These are phyloP conservation scores for Leptinotarsa peninsularis DNA, from an alignment of 2,888 invertebrate genomes.

Conservation along the genomic window DNA sequence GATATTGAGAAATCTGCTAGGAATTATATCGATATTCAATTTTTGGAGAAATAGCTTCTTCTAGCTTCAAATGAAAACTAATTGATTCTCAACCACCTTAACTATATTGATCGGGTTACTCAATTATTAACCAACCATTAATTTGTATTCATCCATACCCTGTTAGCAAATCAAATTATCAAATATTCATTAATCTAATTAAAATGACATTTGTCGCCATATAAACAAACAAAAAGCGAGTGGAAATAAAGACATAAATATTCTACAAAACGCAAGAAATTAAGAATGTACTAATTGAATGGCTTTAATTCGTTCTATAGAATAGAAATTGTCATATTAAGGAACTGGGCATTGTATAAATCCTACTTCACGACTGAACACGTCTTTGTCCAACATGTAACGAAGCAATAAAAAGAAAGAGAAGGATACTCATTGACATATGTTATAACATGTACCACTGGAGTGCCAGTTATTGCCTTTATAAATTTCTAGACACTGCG, in stretches of 20 bases:
- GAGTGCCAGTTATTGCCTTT: conserved; percentile 56
- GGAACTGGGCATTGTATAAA: conserved; percentile 55
- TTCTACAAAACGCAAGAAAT: conserved; percentile 56
- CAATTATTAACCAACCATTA: conserved; percentile 11
- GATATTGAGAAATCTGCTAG: too few relatives aligned
- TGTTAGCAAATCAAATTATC: conserved; percentile 11
- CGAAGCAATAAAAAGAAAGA: conserved; percentile 37
- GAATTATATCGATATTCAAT: too few relatives aligned
- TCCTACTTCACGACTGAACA: conserved; percentile 48
- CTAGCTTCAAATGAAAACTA: background rate
- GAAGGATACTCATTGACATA: conserved; percentile 46
- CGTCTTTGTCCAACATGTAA: conserved; percentile 43
- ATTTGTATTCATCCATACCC: background rate
- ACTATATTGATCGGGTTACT: conserved; percentile 1
- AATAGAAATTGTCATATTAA: conserved; percentile 64
- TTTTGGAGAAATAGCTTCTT: too few relatives aligned
- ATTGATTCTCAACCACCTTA: background rate
- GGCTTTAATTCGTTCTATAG: conserved; percentile 60
- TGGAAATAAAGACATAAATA: conserved; percentile 61
- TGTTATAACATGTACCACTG: conserved; percentile 53
- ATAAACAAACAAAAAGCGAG: conserved; percentile 40
- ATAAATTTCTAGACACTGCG: conserved; percentile 55
- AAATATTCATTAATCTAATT: conserved; percentile 39
- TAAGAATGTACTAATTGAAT: conserved; percentile 63
- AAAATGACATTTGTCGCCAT: conserved; percentile 29